Evolutionary conservation across 30 jellyfish, hydroid and myxozoan species (phyloP).

Genomic region (Turritopsis dohrnii): DNA sequence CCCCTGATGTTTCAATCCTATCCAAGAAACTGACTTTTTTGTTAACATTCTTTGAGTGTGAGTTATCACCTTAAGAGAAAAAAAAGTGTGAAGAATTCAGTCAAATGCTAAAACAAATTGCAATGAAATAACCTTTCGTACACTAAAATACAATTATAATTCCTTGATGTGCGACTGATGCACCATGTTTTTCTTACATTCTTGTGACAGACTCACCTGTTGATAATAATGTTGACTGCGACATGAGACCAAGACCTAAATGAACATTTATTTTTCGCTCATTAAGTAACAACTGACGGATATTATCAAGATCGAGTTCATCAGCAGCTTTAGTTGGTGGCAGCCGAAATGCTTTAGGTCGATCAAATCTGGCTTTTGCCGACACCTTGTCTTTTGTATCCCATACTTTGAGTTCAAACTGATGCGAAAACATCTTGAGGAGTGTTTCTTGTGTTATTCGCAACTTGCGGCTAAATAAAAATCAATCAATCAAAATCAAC

Average conservation of each 20-base stretch:
- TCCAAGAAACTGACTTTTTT: constrained; percentile 4
- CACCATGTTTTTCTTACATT: background rate
- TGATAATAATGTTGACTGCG: background rate
- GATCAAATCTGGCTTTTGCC: constrained; percentile 94
- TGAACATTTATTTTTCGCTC: background rate
- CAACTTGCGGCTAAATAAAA: constrained; percentile 55
- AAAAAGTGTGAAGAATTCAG: background rate
- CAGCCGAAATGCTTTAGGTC: constrained; percentile 91
- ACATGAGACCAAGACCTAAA: background rate
- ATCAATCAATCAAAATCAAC: background rate
- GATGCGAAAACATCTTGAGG: constrained; percentile 69
- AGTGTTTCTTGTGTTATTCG: constrained; percentile 56
- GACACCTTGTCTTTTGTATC: constrained; percentile 89
- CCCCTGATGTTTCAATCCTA: background rate
- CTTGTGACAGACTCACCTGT: background rate
- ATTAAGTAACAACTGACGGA: background rate
- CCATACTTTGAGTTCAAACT: constrained; percentile 77
- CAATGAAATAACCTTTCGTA: too few relatives aligned
- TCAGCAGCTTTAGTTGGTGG: constrained; percentile 63
- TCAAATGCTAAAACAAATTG: too few relatives aligned
- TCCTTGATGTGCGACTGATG: background rate
- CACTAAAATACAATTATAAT: too few relatives aligned
- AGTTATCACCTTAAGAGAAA: background rate
- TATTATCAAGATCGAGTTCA: constrained; percentile 51
- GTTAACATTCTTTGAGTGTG: constrained; percentile 1